Evolutionary conservation across 2,797 vertebrate genomes (phyloP).

Genomic region (Cryptoprocta ferox): DNA sequence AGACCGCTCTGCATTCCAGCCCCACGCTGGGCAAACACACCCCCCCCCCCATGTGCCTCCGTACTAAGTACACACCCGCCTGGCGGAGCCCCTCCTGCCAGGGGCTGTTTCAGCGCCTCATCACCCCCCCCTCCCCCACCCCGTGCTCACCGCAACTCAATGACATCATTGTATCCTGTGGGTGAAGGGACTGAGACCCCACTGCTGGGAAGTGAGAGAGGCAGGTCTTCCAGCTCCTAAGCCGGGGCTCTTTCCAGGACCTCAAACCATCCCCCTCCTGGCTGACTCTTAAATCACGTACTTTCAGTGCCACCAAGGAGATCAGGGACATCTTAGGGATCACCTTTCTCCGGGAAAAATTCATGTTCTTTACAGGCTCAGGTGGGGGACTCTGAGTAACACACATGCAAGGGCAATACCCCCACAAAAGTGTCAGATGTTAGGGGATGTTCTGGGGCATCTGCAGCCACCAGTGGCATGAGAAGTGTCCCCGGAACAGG

Average conservation of each 20-base stretch:
- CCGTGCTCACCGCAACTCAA: not conserved
- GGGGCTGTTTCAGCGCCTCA: not conserved
- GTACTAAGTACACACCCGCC: not conserved
- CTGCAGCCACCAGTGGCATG: not conserved
- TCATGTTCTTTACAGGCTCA: not conserved
- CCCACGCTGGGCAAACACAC: not conserved
- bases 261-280: not conserved
- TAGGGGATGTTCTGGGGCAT: not conserved
- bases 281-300: not conserved
- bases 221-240: constrained; percentile 6
- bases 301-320: not conserved
- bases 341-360: not conserved
- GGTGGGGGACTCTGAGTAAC: not conserved
- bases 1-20: not conserved
- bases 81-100: not conserved
- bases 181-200: not conserved
- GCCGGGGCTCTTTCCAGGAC: not conserved
- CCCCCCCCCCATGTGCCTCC: fast-evolving
- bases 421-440: not conserved
- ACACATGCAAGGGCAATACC: not conserved
- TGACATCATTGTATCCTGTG: not conserved
- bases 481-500: not conserved
- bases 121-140: too few species aligned
- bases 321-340: not conserved
- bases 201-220: not conserved